These are phyloP conservation scores for Anniella stebbinsi DNA, from an alignment of 2,797 vertebrate species.

Conservation along the genomic window DNA sequence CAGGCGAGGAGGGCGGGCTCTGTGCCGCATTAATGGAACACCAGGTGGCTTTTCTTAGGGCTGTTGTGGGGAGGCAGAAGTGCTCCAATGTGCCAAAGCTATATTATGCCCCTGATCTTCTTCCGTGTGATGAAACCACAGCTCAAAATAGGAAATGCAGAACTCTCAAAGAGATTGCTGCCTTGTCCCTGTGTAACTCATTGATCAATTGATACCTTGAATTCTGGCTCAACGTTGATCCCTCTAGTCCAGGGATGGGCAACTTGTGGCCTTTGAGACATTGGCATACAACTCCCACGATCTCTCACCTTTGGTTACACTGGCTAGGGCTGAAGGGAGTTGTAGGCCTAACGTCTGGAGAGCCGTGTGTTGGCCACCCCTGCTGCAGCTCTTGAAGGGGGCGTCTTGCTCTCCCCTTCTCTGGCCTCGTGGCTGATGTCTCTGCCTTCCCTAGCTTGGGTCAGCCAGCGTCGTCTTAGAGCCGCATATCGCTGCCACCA, in stretches of 20 bases:
- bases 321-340: no score
- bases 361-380: neutral
- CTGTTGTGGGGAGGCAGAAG: neutral
- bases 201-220: neutral
- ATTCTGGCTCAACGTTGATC: neutral
- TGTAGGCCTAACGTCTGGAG: no score
- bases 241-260: neutral
- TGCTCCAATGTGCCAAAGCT: neutral
- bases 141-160: conserved; percentile 20
- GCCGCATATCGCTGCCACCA: neutral
- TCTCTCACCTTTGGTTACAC: no score
- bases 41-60: no score
- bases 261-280: no score
- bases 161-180: conserved; percentile 7
- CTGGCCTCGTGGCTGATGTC: conserved; percentile 1
- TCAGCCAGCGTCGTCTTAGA: neutral
- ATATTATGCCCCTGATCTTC: no score
- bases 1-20: neutral
- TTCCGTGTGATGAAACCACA: neutral
- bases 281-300: no score
- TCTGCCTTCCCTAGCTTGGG: neutral
- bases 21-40: neutral
- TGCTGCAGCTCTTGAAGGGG: neutral
- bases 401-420: neutral
- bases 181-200: conserved; percentile 7